Base-by-base conservation (phyloP, 2,113 vertebrate species). In the Gymnobelideus leadbeateri region DNA sequence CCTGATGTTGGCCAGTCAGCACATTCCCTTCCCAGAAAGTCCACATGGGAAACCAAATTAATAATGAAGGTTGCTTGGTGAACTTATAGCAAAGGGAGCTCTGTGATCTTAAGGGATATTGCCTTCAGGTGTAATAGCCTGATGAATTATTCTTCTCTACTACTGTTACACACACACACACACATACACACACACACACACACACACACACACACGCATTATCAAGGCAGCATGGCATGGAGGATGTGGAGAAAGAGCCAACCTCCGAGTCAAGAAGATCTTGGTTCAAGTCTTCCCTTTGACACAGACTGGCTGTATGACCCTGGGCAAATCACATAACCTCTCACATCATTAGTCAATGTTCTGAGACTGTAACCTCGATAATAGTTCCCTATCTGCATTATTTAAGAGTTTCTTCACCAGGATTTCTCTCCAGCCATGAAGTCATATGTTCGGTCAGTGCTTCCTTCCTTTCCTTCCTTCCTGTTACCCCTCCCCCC, bases 21-120 rank as follows among this genome's bases (percentile, higher is more conserved):
- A 84, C 68, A 84, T 84, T 84, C 68, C 68, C n/a, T 84, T 84
- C 68, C 68, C n/a, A 43, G n/a, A 84, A 84, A 84, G 68, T 43
- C n/a, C 68, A 84, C n/a, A 43, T 84, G 68, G 68, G 68, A 84
- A 84, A 84, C 68, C 68, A 84, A 84, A 84, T 84, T 84, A 84
- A 84, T 84, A 84, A 84, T 84, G 68, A 84, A 84, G 68, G 68
- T 84, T 84, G 68, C n/a, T 43, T 84, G 68, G 68, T 84, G 68
- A 84, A 84, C 68, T 43, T 43, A 84, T 8, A 43, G 37, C 68
- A 84, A 84, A 84, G 68, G 68, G 68, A 84, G n/a, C 19, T 84
- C 37, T 84, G 68, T 84, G 68, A 43, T 84, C 68, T 84, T 84
- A 84, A 84, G 68, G n/a, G n/a, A 43, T 84, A 43, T 84, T 84